Evolutionary conservation across 30 jellyfish, hydroid and myxozoan genomes (phyloP), one percentile per base, ranked within the genome.

Genomic region (Aurelia aurita complex sp. Pacific): DNA sequence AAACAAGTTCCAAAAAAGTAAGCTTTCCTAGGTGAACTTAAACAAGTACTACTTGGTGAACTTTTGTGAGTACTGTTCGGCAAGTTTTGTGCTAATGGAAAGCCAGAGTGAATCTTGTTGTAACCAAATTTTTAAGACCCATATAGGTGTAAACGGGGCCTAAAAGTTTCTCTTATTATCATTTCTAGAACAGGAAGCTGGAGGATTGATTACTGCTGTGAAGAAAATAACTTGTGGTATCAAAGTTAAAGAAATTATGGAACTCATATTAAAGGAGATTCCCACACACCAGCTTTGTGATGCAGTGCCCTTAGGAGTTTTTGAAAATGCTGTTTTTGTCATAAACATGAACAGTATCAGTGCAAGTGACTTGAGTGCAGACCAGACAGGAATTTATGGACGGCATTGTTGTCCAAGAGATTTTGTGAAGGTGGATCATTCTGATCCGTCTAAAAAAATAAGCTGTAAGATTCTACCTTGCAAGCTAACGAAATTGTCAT

Each of bases 321-420:
- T 67, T 67, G 55, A 67, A 67, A 67, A 67, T 67, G 77, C 57
- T 13, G 51, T 67, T 1, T 67, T 67, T 10, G 77, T 38, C 51
- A 35, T 67, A 67, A 38, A 33, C 55, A 67, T 67, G 51, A 23
- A 32, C 55, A 67, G 18, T 23, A 38, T 23, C 51, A 67, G 55
- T 32, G 16, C 77, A 67, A 23, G 77, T 17, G 77, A 67, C 77
- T 67, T 67, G 55, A 67, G 77, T 12, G 77, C 57, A 67, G 15
- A 67, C 77, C 77, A 67, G 77, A 67, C 77, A 3, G 77, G 77
- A 23, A 38, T 67, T 32, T 67, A 67, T 67, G 77, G 60, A 67
- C 51, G 77, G 57, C 77, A 67, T 67, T 67, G 55, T 23, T 67
- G 55, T 67, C 77, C 77, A 14, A 67, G 55, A 67, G 77, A 67